Base-by-base conservation (phyloP, 2,888 invertebrate species). In the Chironomus tentans region DNA sequence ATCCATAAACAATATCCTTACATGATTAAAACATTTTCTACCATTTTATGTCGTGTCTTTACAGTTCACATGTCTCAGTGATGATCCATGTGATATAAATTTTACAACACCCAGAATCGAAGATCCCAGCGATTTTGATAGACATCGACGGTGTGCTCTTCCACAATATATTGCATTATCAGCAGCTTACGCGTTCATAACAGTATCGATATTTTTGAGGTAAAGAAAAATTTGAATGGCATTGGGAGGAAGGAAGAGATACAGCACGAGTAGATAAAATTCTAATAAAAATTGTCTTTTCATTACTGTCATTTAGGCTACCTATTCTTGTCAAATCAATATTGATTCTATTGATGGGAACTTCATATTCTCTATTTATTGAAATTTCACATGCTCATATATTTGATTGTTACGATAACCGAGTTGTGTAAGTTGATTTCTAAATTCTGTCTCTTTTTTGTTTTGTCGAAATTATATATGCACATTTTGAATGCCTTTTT, bases 151-250 rank as follows among this genome's bases (percentile, higher is more conserved):
- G 18, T 94, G 94, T 80, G 92, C 93, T 0, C 85, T 95, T 76
- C 96, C 96, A 0, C 90, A 95, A 77, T 97, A 96, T 83, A 91
- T 95, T 62, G 91, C 93, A 4, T 84, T 95, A 13, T 93, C 93
- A 12, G 94, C 94, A 80, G 89, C 94, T 75, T 87, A 96, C 79
- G 92, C 93, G 74, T 93, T 92, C 84, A 86, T 96, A 77, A 90
- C 93, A 0, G 92, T 95, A 38, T 92, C 94, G 0, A 90, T 95
- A 77, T 96, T 95, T 84, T 86, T 95, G 72, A 86, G 88, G 84
- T 83, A n/a, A n/a, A n/a, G n/a, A n/a, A n/a, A n/a, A n/a, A n/a
- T n/a, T n/a, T n/a, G n/a, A n/a, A 38, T 28, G 15, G 46, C 1
- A 68, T n/a, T n/a, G 6, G 10, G 7, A 56, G n/a, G 56, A 56